These are phyloP conservation scores for Oeneis ivallda DNA, from an alignment of 2,888 invertebrate genomes.

Conservation along the genomic window DNA sequence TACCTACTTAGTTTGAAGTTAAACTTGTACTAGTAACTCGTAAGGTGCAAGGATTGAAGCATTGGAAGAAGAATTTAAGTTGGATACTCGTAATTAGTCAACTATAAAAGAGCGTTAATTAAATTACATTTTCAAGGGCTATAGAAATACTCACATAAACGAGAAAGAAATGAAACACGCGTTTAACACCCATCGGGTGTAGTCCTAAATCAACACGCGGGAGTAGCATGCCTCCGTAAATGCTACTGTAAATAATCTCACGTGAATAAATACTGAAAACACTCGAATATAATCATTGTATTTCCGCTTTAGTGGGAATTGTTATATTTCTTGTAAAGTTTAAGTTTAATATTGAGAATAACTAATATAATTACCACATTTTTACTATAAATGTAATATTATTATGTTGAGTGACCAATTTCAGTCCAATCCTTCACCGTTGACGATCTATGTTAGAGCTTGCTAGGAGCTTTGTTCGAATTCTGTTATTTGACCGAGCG, in stretches of 20 bases:
- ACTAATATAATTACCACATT: too few relatives aligned
- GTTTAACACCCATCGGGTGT: constrained; percentile 26
- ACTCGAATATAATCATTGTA: constrained; percentile 14
- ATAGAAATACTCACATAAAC: constrained; percentile 9
- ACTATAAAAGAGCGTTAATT: constrained; percentile 3
- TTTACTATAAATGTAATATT: too few relatives aligned
- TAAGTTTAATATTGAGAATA: too few relatives aligned
- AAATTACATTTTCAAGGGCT: constrained; percentile 20
- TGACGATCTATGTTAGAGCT: too few relatives aligned
- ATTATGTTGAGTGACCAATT: too few relatives aligned
- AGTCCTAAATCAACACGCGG: constrained; percentile 65
- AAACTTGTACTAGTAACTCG: too few relatives aligned
- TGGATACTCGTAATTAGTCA: background rate
- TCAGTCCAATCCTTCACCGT: too few relatives aligned
- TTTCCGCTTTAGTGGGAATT: background rate
- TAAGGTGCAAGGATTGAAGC: too few relatives aligned
- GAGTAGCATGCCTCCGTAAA: constrained; percentile 39
- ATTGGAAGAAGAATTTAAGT: too few relatives aligned
- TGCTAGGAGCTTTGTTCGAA: too few relatives aligned
- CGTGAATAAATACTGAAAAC: constrained; percentile 22
- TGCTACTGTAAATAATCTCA: constrained; percentile 31
- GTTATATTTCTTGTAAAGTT: background rate
- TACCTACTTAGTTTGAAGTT: too few relatives aligned
- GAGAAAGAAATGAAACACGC: constrained; percentile 27
- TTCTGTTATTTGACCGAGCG: too few relatives aligned